phyloP scores from a whole-genome alignment of 2,113 vertebrate species.

The Amazona vittata region DNA sequence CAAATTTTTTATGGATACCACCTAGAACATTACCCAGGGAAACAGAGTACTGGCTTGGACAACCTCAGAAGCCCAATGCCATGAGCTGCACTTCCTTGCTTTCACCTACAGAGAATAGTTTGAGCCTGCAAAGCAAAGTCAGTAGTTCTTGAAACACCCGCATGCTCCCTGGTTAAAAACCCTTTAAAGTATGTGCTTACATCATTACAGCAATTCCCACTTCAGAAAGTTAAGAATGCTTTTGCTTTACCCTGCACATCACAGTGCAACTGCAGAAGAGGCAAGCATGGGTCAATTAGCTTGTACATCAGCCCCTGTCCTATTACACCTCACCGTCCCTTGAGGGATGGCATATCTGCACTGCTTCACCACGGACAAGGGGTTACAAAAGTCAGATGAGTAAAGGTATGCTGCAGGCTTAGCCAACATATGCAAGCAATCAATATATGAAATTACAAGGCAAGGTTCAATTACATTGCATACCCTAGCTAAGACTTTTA shows the following conservation, averaged over 20 bases:
- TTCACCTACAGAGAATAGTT: not conserved
- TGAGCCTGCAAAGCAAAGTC: not conserved
- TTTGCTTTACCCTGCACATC: not conserved
- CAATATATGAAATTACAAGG: not conserved
- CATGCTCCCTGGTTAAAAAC: not conserved
- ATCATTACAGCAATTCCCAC: not conserved
- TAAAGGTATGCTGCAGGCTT: not conserved
- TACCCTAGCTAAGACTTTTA: not conserved
- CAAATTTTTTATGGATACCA: not conserved
- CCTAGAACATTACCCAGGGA: not conserved
- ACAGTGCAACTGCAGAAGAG: not conserved
- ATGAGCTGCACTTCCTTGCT: not conserved
- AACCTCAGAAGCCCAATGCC: not conserved
- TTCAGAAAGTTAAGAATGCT: not conserved
- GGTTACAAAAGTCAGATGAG: not conserved
- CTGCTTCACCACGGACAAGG: not conserved
- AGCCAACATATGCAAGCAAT: not conserved
- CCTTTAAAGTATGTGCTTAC: not conserved
- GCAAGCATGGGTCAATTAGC: not conserved
- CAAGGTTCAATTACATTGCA: not conserved
- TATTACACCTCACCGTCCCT: not conserved
- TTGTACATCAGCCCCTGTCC: not conserved
- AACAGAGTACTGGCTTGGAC: not conserved
- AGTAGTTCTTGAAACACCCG: not conserved
- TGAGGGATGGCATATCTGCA: not conserved